These are phyloP conservation scores for Arremon aurantiirostris DNA, from an alignment of 2,797 vertebrate genomes.

Conservation along the genomic window DNA sequence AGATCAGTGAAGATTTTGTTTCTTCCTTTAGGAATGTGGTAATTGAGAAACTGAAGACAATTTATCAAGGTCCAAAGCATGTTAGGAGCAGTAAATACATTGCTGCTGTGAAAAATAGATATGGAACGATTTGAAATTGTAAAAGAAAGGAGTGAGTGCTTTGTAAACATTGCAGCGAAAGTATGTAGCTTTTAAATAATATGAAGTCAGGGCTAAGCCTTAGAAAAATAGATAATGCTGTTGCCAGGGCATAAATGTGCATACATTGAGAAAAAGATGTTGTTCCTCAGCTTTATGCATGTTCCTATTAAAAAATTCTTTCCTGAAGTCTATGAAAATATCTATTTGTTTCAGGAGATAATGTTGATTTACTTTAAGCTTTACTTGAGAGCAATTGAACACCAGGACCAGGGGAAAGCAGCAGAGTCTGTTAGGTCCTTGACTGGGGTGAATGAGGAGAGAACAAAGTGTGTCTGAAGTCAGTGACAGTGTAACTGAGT, in stretches of 20 bases:
- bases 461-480: background rate
- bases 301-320: background rate
- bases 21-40: background rate
- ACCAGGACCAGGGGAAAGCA: background rate
- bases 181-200: background rate
- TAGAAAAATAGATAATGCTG: background rate
- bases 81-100: background rate
- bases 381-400: background rate
- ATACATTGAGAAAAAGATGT: background rate
- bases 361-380: background rate
- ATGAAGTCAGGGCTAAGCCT: background rate
- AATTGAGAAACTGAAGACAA: slow-evolving; percentile 14
- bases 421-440: background rate
- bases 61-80: background rate
- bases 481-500: background rate
- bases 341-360: background rate
- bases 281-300: background rate
- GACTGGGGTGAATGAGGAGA: background rate
- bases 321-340: background rate
- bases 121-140: background rate
- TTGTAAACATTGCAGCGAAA: background rate
- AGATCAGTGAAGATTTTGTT: background rate
- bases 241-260: background rate
- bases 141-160: background rate
- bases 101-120: background rate